These are phyloP conservation scores for Aramus guarauna DNA, from an alignment of 2,113 vertebrate species.

Conservation along the genomic window DNA sequence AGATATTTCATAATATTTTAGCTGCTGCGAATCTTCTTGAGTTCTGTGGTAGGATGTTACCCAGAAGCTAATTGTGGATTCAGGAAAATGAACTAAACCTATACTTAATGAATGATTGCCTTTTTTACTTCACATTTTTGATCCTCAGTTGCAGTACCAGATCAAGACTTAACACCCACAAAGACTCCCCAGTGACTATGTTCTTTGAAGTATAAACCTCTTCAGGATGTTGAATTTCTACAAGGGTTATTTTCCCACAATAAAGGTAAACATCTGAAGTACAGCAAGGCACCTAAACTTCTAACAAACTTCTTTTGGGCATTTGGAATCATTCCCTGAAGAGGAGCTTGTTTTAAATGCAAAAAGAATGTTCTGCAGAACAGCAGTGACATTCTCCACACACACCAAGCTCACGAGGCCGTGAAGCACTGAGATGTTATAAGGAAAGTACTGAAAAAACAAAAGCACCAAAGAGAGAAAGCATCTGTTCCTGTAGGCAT, in stretches of 20 bases:
- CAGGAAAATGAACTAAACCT: not conserved
- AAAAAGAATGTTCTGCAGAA: not conserved
- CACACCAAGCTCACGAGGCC: not conserved
- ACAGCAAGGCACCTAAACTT: not conserved
- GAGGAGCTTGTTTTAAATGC: not conserved
- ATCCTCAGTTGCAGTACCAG: not conserved
- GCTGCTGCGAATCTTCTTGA: not conserved
- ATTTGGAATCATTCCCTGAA: not conserved
- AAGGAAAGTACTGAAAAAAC: not conserved
- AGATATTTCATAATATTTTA: not conserved
- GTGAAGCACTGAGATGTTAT: not conserved
- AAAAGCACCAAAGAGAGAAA: not conserved
- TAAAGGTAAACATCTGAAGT: not conserved
- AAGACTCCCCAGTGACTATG: not conserved
- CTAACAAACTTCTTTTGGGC: not conserved
- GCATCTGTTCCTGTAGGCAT: not conserved
- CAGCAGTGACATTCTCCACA: not conserved
- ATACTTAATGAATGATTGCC: not conserved
- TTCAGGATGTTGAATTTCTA: not conserved
- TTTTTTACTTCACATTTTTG: not conserved
- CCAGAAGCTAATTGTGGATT: not conserved
- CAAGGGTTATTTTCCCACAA: not conserved
- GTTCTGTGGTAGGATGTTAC: not conserved
- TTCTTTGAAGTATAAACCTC: not conserved
- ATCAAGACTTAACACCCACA: not conserved